Evolutionary conservation across 2,797 vertebrate species (phyloP), one percentile per base, ranked within the genome.

Genomic region (Coendou prehensilis): DNA sequence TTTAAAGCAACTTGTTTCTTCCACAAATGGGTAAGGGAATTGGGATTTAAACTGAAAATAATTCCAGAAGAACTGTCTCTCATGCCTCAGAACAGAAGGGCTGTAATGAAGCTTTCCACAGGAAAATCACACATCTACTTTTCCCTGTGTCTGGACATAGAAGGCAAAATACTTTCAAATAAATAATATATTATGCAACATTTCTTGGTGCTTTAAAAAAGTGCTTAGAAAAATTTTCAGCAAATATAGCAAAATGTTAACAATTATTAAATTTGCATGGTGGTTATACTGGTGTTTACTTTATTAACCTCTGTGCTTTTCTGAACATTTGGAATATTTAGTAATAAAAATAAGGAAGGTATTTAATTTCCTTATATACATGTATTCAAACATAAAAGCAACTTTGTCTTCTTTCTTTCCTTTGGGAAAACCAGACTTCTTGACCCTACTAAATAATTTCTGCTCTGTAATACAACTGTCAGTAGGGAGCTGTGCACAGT

Each of bases 41-140:
- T 97, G 20, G 47, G 61, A 81, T 96, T 94, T 91, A 95, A 95
- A 91, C 23, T 91, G 75, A 71, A 56, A 96, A 92, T 81, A 78
- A 96, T 91, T 91, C 59, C 80, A 90, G 59, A 28, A 91, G 61
- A 94, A 93, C 52, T 69, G 37, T 91, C 73, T 95, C 92, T 91
- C 37, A 41, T 86, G n/a, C 94, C 81, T 96, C 69, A 96, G 71
- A 94, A 94, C 80, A 95, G 63, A 57, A 89, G 87, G 15, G 81
- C 6, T 67, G 9, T 79, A 95, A 95, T 67, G 9, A 95, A 59
- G 41, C 91, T 95, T 97, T 97, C n/a, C 52, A 92, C 13, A 87
- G 75, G 92, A 93, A 82, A 92, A 79, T 61, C 50, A 90, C 47
- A 88, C 64, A 95, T 92, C 23, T 79, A 63, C 91, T 97, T 91